Evolutionary conservation across 2,888 invertebrate genomes (phyloP), one percentile per base, ranked within the genome.

Genomic region (Halocaridina rubra): DNA sequence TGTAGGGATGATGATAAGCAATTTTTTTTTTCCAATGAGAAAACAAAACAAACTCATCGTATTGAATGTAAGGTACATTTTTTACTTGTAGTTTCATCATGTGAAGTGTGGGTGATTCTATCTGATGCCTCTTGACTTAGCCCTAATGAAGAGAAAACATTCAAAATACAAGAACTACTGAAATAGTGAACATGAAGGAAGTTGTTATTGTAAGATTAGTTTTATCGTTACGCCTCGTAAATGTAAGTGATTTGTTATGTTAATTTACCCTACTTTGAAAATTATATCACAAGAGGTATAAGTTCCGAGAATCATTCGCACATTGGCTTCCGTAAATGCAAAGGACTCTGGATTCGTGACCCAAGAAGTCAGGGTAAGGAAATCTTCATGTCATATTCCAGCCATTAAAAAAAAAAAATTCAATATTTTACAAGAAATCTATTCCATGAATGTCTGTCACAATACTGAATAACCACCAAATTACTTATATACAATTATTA

Each of bases 281-380:
- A n/a, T 19, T n/a, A n/a, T n/a, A n/a, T 1, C 19, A 53, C 53
- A 53, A 53, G 53, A 53, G 53, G 53, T 53, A 53, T 19, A 16
- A 16, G 53, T 53, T 30, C 67, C 67, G n/a, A 46, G 75, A 81
- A 67, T 64, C 75, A 22, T 81, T 61, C 67, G 61, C 81, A 76
- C 81, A 61, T 61, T 67, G 74, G 74, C 81, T 75, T 74, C 72
- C 61, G 81, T 75, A 75, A 24, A 75, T 75, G 81, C 81, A 75
- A 75, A 75, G 53, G 39, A 81, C 24, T 67, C 75, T 74, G 81
- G n/a, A 64, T n/a, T 39, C 53, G 74, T 64, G 39, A 67, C 75
- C 81, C 22, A 75, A 75, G 81, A 81, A 81, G 81, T 81, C 81
- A n/a, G 81, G 81, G 81, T 81, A 75, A 75, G 81, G 67, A 81